Evolutionary conservation across 1,140 invertebrate genomes (phyloP), one percentile per base, ranked within the genome.

Genomic region (Drosophila virilis): DNA sequence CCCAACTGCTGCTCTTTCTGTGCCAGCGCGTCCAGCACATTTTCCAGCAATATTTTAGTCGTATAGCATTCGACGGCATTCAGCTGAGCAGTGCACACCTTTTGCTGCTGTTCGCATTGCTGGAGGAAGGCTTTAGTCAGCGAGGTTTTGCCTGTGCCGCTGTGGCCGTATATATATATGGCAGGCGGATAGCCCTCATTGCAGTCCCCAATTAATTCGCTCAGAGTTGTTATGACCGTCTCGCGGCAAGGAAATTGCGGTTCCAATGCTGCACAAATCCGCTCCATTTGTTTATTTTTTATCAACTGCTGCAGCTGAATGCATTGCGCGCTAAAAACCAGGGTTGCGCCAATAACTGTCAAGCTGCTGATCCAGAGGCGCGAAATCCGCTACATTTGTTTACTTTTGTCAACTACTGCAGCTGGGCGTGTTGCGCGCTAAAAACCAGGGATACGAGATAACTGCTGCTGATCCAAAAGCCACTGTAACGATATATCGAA

Each of bases 1-100:
- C 4, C 12, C 35, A 22, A 15, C 32, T 33, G 57, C 6, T 33
- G 50, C 7, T 52, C 5, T 10, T 52, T 33, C 7, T 17, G 6
- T 10, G 58, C 57, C 7, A 98, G 91, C 58, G 94, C 93, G 50
- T 94, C 94, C 28, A 97, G 70, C 17, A 97, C 95, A n/a, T 94
- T 94, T 92, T 97, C 96, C 81, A 95, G 96, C 43, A 98, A 92
- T 55, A 97, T 95, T 92, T 95, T 95, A 2, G 93, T 92, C n/a
- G 94, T 94, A 81, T 96, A 96, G 84, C 96, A 96, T 90, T 98
- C 97, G 6, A 97, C 94, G 89, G 96, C 96, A 91, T 97, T 97
- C n/a, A 98, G 92, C 50, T 95, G 91, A 22, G 95, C 95, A 78
- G 94, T 93, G 86, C 94, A 95, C 45, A 95, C 94, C 8, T 93